Percentiles rank a stretch among this genome's conserved stretches.
Evolutionary conservation across 1,140 invertebrate species (phyloP).

Genomic region (Ladona fulva): DNA sequence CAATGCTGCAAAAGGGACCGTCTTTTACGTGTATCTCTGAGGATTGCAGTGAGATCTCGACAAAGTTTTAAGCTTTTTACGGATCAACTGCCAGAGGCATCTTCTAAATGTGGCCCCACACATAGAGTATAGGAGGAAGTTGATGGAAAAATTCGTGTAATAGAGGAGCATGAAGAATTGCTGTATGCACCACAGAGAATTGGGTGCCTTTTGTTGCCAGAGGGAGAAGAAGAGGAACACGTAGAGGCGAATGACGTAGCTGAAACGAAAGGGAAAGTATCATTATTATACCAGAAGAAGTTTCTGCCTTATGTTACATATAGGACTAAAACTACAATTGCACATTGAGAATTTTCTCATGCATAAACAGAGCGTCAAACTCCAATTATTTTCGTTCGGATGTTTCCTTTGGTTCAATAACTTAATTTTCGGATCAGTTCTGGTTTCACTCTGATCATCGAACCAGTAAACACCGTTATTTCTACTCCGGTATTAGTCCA

Average conservation of each 20-base stretch:
- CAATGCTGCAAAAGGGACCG: no score
- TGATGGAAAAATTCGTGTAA: slow-evolving; percentile 51
- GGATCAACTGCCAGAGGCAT: slow-evolving; percentile 42
- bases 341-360: no score
- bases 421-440: no score
- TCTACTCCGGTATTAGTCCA: no score
- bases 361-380: no score
- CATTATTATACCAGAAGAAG: no score
- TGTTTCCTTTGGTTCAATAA: no score
- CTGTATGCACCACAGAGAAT: slow-evolving; percentile 43
- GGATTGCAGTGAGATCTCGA: background rate
- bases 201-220: slow-evolving; percentile 33
- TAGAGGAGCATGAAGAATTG: slow-evolving; percentile 49
- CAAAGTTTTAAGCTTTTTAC: slow-evolving; percentile 28
- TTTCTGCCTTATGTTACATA: no score
- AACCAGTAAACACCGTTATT: no score
- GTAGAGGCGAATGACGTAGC: slow-evolving; percentile 46
- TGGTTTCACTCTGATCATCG: no score
- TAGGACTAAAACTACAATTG: no score
- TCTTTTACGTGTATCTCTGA: background rate
- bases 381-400: no score
- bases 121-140: slow-evolving; percentile 47
- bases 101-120: slow-evolving; percentile 46
- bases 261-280: slow-evolving; percentile 34
- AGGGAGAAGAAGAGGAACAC: slow-evolving; percentile 41